phyloP scores from a whole-genome alignment of 2,113 vertebrate genomes.

The Daubentonia madagascariensis region DNA sequence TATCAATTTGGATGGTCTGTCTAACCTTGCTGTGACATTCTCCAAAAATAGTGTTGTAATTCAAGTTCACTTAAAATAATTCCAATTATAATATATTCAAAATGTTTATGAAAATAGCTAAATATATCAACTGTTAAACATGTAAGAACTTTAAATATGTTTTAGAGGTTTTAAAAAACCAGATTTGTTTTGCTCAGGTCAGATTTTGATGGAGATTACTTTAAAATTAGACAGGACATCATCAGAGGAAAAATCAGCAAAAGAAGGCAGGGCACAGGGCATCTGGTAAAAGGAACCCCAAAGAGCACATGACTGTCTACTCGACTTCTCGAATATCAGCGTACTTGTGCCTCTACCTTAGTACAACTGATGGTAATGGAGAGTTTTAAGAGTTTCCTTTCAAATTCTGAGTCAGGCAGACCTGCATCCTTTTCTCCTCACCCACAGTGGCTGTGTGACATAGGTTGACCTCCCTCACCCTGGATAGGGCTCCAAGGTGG shows the following conservation, averaged over 20 bases:
- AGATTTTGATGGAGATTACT: background rate
- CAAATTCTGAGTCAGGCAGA: background rate
- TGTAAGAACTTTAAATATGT: background rate
- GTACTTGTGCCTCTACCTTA: background rate
- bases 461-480: accelerated
- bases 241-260: background rate
- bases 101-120: constrained; percentile 7
- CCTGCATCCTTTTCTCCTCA: background rate
- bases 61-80: constrained; percentile 40
- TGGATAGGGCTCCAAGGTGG: background rate
- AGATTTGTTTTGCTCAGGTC: background rate
- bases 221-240: background rate
- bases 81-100: constrained; percentile 27
- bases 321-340: background rate
- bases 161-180: background rate
- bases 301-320: background rate
- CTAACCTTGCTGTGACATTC: constrained; percentile 3
- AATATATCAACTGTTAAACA: background rate
- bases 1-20: background rate
- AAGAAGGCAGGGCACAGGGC: background rate
- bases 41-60: constrained; percentile 3
- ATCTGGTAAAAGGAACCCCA: background rate
- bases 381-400: background rate
- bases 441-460: background rate
- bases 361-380: too few relatives aligned